phyloP scores from a whole-genome alignment of 1,140 invertebrate species.

The Thaumetopoea pityocampa region DNA sequence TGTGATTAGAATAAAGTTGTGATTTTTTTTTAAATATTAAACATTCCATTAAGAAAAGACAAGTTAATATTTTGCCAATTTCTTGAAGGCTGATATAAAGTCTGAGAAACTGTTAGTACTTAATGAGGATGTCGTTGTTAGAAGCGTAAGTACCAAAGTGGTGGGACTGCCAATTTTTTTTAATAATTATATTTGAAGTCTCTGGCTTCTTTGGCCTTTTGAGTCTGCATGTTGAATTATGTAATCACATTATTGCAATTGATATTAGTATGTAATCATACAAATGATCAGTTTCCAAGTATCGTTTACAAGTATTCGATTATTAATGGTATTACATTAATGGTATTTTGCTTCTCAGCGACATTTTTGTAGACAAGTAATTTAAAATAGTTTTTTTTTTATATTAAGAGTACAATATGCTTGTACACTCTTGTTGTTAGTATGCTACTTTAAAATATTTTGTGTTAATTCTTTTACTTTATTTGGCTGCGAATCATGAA shows the following conservation, averaged over 20 bases:
- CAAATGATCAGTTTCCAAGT: too few species aligned
- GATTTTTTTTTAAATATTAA: conserved; percentile 45
- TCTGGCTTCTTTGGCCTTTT: too few species aligned
- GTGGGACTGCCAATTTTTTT: too few species aligned
- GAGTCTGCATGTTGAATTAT: too few species aligned
- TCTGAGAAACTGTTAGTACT: conserved; percentile 48
- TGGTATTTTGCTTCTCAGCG: conserved; percentile 4
- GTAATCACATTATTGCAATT: too few species aligned
- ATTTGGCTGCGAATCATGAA: too few species aligned
- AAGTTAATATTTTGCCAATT: conserved; percentile 38
- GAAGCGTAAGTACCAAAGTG: conserved; percentile 5
- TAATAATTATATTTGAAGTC: too few species aligned
- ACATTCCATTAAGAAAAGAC: conserved; percentile 66
- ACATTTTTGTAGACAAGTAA: conserved; percentile 26
- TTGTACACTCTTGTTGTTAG: conserved; percentile 19
- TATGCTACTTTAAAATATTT: conserved; percentile 34
- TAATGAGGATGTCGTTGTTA: conserved; percentile 11
- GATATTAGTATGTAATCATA: too few species aligned
- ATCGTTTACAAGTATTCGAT: not conserved
- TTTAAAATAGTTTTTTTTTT: conserved; percentile 15
- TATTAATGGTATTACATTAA: not conserved
- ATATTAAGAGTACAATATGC: conserved; percentile 13
- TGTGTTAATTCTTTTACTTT: conserved; percentile 35
- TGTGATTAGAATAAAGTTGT: conserved; percentile 23
- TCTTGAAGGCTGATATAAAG: conserved; percentile 54